Evolutionary conservation across 2,888 invertebrate genomes (phyloP), one percentile per base, ranked within the genome.

Genomic region (Diaphora mendica): DNA sequence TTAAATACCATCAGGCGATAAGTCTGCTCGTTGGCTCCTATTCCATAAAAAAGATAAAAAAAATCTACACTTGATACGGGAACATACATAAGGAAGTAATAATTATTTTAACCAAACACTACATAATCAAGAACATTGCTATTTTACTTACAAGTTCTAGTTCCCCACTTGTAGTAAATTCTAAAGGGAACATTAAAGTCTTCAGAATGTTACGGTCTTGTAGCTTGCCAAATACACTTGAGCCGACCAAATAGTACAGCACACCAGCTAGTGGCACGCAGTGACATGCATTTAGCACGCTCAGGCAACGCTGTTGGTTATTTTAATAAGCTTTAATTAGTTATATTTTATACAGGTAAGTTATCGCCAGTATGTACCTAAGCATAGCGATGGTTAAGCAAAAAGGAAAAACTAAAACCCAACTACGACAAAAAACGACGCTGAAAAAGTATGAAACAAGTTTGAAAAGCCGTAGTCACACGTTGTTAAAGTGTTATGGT

Each of bases 111-210:
- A n/a, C n/a, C n/a, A n/a, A n/a, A 33, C n/a, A 59, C 8, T 7
- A n/a, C 55, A 13, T 48, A 17, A 4, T 4, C 20, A 20, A 5
- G 20, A 26, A 7, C 5, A n/a, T 1, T 33, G 33, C 33, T n/a
- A 42, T 39, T 64, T 2, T 65, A 88, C 91, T 94, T 71, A 97
- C 97, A 44, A 82, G 80, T 74, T 97, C 97, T 48, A 97, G 96
- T 3, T 97, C 97, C 1, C 97, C 97, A 1, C 96, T 96, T 0
- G 97, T 97, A 11, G 97, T 97, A 83, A 97, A 97, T 87, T 97
- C 97, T 77, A 97, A 85, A 0, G 97, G 97, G 85, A 97, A 97
- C 91, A 97, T 93, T 33, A 97, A 87, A 76, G 96, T 93, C 66
- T 97, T 97, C 5, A 96, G 89, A 0, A 96, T 86, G 3, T 93